A percentile compares a stretch with the other conserved stretches of the same genome.
These are phyloP conservation scores for Australoheros scitulus DNA, from an alignment of 2,113 vertebrate genomes.

Conservation along the genomic window DNA sequence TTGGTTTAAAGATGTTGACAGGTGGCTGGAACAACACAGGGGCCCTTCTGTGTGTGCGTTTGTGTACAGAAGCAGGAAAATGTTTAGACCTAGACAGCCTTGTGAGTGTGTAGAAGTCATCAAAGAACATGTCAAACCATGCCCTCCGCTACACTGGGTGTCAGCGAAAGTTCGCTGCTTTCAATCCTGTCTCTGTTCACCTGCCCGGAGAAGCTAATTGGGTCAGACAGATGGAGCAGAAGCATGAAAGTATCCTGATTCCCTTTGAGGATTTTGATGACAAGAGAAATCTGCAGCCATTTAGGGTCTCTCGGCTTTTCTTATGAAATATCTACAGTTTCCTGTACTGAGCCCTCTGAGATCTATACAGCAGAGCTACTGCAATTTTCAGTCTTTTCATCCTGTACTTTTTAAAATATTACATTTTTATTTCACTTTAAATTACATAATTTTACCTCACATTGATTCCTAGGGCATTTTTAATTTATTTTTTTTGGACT, in stretches of 20 bases:
- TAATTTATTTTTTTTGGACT: not conserved
- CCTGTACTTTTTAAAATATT: not conserved
- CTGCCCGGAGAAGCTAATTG: conserved; percentile 66
- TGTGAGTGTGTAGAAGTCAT: conserved; percentile 17
- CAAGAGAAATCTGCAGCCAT: conserved; percentile 33
- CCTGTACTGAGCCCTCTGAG: not conserved
- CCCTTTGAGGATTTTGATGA: conserved; percentile 53
- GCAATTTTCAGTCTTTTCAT: not conserved
- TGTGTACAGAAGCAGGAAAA: not conserved
- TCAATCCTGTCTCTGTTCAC: conserved; percentile 44
- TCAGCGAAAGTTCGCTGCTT: conserved; percentile 46
- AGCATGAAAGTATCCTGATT: conserved; percentile 44
- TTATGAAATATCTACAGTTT: conserved; percentile 21
- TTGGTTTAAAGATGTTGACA: conserved; percentile 43
- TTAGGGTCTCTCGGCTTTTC: not conserved
- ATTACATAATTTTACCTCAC: not conserved
- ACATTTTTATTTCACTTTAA: not conserved
- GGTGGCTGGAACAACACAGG: conserved; percentile 24
- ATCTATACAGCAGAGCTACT: not conserved
- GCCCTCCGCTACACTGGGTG: conserved; percentile 30
- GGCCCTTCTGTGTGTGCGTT: not conserved
- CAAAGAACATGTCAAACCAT: conserved; percentile 43
- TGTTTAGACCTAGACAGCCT: conserved; percentile 18
- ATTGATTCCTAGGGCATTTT: not conserved
- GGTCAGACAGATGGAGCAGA: conserved; percentile 68